phyloP scores from a whole-genome alignment of 2,797 vertebrate genomes.

The Oceanodroma leucorhoa region DNA sequence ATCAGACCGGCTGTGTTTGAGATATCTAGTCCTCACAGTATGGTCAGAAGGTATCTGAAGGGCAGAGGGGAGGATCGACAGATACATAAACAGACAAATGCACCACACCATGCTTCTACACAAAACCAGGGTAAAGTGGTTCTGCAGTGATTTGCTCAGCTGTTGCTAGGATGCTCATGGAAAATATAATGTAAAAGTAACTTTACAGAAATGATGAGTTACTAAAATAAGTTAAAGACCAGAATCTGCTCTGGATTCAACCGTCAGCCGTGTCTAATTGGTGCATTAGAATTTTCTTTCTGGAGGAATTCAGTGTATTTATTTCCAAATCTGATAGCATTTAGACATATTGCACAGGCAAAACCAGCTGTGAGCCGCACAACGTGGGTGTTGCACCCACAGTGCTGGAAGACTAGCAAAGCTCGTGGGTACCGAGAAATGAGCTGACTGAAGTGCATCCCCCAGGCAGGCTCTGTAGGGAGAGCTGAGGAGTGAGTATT shows the following conservation, averaged over 20 bases:
- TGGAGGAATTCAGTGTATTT: neutral
- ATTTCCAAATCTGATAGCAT: neutral
- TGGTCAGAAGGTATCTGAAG: neutral
- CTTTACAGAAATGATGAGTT: neutral
- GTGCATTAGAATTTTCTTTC: neutral
- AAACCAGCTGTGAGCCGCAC: neutral
- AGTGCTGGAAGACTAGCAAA: neutral
- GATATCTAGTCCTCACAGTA: neutral
- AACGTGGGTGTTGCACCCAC: neutral
- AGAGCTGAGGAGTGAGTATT: neutral
- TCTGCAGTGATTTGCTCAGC: neutral
- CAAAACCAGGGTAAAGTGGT: neutral
- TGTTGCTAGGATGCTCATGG: neutral
- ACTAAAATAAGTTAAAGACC: neutral
- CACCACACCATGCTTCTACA: fast-evolving
- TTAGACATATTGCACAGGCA: neutral
- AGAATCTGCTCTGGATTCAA: neutral
- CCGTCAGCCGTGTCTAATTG: neutral
- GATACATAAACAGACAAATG: neutral
- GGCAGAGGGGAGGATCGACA: neutral
- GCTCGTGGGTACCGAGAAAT: neutral
- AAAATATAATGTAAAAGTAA: neutral
- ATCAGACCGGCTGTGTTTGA: neutral
- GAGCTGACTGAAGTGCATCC: neutral
- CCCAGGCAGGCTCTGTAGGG: neutral